Conservation (phyloP, 2,888 invertebrate genomes). For the Leucophenga maculata region DNA sequence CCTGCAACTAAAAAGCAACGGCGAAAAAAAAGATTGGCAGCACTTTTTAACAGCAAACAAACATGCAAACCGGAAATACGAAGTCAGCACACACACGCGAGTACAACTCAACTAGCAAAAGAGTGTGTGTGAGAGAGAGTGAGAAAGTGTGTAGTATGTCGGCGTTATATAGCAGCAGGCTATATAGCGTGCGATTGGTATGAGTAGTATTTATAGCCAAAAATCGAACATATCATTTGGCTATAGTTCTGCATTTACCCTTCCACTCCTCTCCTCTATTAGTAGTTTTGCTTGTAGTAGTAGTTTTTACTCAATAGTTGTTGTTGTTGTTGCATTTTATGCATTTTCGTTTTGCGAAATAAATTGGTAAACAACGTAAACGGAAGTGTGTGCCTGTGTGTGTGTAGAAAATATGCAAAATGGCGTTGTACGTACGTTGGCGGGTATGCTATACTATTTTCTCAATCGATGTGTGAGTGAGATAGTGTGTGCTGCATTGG, state of each 20-base stretch:
- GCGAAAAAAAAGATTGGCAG: neutral
- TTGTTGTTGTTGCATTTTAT: constrained; percentile 50
- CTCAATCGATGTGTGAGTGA: constrained; percentile 21
- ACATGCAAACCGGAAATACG: constrained; percentile 9
- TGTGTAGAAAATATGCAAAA: constrained; percentile 31
- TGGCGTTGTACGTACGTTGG: constrained; percentile 33
- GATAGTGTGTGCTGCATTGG: constrained; percentile 20
- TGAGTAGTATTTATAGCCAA: neutral
- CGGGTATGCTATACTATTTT: constrained; percentile 15
- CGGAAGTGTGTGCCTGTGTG: constrained; percentile 36
- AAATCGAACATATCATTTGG: constrained; percentile 6
- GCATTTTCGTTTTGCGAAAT: constrained; percentile 66
- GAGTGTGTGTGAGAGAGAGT: neutral
- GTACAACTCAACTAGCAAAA: neutral
- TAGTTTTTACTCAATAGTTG: constrained; percentile 30
- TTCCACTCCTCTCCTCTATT: neutral
- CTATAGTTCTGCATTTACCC: neutral
- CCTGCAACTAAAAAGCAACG: neutral
- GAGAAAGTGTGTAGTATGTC: neutral
- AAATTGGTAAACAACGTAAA: constrained; percentile 62
- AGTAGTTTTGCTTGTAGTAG: constrained; percentile 32
- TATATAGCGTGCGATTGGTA: too few species aligned
- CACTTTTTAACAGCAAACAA: too few species aligned
- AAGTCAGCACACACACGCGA: constrained; percentile 13
- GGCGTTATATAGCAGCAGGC: neutral